Evolutionary conservation across 2,888 invertebrate species (phyloP).

Genomic region (Nomada ruficornis): DNA sequence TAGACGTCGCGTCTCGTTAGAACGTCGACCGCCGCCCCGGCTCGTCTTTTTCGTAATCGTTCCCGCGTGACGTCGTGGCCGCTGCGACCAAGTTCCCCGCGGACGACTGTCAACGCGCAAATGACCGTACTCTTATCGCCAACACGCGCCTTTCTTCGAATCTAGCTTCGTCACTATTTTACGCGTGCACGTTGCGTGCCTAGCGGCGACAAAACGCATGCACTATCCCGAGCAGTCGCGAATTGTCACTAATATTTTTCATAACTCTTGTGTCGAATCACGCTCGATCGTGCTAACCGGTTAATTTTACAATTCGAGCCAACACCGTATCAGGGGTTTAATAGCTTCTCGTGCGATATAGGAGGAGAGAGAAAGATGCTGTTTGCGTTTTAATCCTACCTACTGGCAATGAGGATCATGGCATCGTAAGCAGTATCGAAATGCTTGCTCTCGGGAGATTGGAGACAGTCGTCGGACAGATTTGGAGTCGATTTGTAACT

Average conservation of each 20-base stretch:
- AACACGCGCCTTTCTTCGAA: conserved; percentile 29
- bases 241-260: background rate
- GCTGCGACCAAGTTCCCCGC: background rate
- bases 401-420: no score
- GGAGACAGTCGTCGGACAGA: background rate
- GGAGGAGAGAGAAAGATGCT: no score
- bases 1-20: conserved; percentile 5
- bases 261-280: no score
- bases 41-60: background rate
- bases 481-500: conserved; percentile 17
- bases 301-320: no score
- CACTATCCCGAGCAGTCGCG: no score
- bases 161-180: conserved; percentile 25
- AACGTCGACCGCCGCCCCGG: background rate
- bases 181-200: background rate
- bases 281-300: no score
- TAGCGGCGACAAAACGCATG: no score
- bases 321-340: no score
- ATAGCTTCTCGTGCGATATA: no score
- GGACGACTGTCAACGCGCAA: background rate
- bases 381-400: no score
- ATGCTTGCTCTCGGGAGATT: no score
- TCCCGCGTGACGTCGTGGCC: background rate
- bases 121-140: conserved; percentile 36
- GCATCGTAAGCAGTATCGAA: no score